Conservation (phyloP, 1,140 invertebrate genomes). For the Leucophenga varia region DNA sequence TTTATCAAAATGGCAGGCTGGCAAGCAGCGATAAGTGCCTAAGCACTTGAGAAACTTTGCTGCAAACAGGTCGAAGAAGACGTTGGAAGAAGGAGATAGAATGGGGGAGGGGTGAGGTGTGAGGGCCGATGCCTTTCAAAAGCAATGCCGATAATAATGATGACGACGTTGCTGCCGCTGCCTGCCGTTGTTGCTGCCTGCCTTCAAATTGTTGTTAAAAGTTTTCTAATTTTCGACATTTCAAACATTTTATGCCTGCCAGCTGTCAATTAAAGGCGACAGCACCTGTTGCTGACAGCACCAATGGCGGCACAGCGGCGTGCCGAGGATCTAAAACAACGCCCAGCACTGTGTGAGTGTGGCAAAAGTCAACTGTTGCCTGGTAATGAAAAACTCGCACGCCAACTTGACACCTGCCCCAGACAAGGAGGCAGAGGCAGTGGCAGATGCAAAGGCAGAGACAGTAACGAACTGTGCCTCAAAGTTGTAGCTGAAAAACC, state of each 20-base stretch:
- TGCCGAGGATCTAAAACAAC: constrained; percentile 10
- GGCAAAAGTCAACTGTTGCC: too few species aligned
- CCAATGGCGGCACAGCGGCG: too few species aligned
- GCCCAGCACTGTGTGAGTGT: too few species aligned
- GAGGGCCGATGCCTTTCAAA: constrained; percentile 30
- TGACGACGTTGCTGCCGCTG: too few species aligned
- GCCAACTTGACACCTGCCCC: constrained; percentile 46
- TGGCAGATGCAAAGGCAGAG: too few species aligned
- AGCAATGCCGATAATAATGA: constrained; percentile 21
- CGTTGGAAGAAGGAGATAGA: constrained; percentile 3
- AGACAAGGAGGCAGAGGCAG: too few species aligned
- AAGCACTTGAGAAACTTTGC: too few species aligned
- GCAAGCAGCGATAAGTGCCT: constrained; percentile 44
- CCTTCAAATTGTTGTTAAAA: constrained; percentile 48
- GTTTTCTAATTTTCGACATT: constrained; percentile 54
- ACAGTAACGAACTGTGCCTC: too few species aligned
- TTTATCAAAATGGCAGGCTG: constrained; percentile 43
- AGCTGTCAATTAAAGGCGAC: constrained; percentile 51
- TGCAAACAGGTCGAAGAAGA: constrained; percentile 6
- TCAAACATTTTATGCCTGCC: constrained; percentile 47
- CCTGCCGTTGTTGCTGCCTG: too few species aligned
- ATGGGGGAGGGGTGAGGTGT: not conserved
- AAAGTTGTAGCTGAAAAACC: too few species aligned
- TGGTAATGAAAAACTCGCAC: constrained; percentile 31
- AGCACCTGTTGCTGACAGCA: constrained; percentile 49